Evolutionary conservation across 2,888 invertebrate species (phyloP).

Genomic region (Limnephilus marmoratus): DNA sequence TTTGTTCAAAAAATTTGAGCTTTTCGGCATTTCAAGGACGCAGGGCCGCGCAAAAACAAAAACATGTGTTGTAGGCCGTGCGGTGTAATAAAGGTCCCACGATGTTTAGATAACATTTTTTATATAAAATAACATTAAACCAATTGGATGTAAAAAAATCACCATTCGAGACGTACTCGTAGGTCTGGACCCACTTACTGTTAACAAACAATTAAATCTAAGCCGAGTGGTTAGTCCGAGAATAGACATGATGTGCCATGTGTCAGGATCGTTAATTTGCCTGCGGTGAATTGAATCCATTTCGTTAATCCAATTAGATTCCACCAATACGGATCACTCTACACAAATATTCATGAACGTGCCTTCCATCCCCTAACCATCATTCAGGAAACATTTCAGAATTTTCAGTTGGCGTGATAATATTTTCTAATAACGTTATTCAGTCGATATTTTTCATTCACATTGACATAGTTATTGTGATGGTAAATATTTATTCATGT

Average conservation of each 20-base stretch:
- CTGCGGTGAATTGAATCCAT: not conserved
- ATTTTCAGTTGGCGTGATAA: not conserved
- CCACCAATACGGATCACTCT: not conserved
- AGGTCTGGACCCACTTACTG: not conserved
- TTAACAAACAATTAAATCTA: not conserved
- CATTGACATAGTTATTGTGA: not conserved
- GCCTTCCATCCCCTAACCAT: not conserved
- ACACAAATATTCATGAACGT: not conserved
- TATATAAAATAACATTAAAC: not conserved
- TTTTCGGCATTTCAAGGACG: not conserved
- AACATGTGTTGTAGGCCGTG: not conserved
- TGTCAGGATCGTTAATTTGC: not conserved
- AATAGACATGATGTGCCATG: not conserved
- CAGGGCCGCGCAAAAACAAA: not conserved
- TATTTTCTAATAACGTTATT: not conserved
- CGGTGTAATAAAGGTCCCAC: not conserved
- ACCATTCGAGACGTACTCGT: not conserved
- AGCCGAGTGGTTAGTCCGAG: not conserved
- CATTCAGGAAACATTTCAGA: not conserved
- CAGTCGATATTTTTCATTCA: not conserved
- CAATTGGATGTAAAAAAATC: not conserved
- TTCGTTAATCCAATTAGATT: not conserved
- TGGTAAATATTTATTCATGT: not conserved
- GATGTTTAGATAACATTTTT: not conserved
- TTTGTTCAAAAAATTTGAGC: not conserved